Evolutionary conservation across 1,140 invertebrate genomes (phyloP).

Genomic region (Aphelinus certus): DNA sequence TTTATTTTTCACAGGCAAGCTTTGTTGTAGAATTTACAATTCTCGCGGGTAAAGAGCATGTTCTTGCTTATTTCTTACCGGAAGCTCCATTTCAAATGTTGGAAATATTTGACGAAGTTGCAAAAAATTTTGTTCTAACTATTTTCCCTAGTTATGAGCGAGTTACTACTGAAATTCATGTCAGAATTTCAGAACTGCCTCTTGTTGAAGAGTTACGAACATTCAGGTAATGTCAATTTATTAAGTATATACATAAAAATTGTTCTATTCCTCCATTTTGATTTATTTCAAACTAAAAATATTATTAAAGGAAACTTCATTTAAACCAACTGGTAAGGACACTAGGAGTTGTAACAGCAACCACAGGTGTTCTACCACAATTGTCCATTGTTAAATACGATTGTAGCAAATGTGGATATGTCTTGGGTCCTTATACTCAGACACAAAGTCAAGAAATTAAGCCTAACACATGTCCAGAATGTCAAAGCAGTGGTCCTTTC

Average conservation of each 20-base stretch:
- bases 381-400: slow-evolving; percentile 96
- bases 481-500: slow-evolving; percentile 96
- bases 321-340: slow-evolving; percentile 95
- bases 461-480: slow-evolving; percentile 96
- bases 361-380: slow-evolving; percentile 96
- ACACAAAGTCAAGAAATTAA: slow-evolving; percentile 92
- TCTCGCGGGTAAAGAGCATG: slow-evolving; percentile 89
- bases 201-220: slow-evolving; percentile 95
- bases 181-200: slow-evolving; percentile 94
- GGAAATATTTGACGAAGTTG: slow-evolving; percentile 94
- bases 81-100: slow-evolving; percentile 97
- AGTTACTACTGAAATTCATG: slow-evolving; percentile 92
- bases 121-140: slow-evolving; percentile 91
- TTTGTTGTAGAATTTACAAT: slow-evolving; percentile 94
- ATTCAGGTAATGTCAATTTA: slow-evolving; percentile 72
- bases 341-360: slow-evolving; percentile 93
- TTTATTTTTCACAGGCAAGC: slow-evolving; percentile 72
- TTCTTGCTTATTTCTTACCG: slow-evolving; percentile 95
- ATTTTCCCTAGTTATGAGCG: slow-evolving; percentile 97
- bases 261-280: slow-evolving; percentile 11
- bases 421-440: slow-evolving; percentile 96
- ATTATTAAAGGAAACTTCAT: slow-evolving; percentile 84
- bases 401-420: slow-evolving; percentile 94
- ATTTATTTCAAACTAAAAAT: slow-evolving; percentile 32
- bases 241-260: slow-evolving; percentile 26